A percentile compares a stretch with the other conserved stretches of the same genome.
Evolutionary conservation across 2,797 vertebrate species (phyloP).

Genomic region (Sebastes baramenuke): DNA sequence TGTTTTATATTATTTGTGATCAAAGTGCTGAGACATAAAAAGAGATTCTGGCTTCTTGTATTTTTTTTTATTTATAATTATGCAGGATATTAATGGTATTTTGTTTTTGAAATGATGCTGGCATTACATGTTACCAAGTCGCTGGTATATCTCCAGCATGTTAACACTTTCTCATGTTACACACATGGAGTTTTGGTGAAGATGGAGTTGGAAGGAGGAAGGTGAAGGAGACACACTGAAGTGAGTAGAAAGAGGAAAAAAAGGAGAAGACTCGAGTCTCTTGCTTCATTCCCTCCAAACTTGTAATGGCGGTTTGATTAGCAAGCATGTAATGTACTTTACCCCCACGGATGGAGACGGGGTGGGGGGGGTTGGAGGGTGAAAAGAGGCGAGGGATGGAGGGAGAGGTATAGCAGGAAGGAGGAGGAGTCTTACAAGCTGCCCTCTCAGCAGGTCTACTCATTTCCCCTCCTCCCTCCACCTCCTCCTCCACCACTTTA

Average conservation of each 20-base stretch:
- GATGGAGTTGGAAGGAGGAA: constrained; percentile 9
- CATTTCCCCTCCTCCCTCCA: constrained; percentile 84
- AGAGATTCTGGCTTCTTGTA: not conserved
- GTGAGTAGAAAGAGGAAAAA: constrained; percentile 36
- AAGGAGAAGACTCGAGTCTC: constrained; percentile 75
- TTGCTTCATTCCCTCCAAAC: constrained; percentile 79
- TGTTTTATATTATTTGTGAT: not conserved
- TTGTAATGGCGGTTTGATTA: constrained; percentile 94
- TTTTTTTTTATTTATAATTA: too few relatives aligned
- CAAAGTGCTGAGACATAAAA: not conserved
- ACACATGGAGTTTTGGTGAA: constrained; percentile 3
- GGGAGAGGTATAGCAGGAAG: constrained; percentile 67
- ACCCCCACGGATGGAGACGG: constrained; percentile 77
- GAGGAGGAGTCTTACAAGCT: constrained; percentile 83
- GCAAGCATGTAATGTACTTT: constrained; percentile 97
- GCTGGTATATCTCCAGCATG: not conserved
- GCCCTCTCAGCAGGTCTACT: constrained; percentile 88
- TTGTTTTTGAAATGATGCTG: not conserved
- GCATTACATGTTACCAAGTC: not conserved
- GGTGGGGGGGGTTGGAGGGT: constrained; percentile 7
- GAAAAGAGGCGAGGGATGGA: constrained; percentile 67
- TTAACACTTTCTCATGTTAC: not conserved
- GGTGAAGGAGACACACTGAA: constrained; percentile 3
- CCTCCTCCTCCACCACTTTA: constrained; percentile 49
- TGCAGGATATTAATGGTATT: not conserved